Conservation (phyloP, 2,797 vertebrate species). For the Masticophis lateralis region DNA sequence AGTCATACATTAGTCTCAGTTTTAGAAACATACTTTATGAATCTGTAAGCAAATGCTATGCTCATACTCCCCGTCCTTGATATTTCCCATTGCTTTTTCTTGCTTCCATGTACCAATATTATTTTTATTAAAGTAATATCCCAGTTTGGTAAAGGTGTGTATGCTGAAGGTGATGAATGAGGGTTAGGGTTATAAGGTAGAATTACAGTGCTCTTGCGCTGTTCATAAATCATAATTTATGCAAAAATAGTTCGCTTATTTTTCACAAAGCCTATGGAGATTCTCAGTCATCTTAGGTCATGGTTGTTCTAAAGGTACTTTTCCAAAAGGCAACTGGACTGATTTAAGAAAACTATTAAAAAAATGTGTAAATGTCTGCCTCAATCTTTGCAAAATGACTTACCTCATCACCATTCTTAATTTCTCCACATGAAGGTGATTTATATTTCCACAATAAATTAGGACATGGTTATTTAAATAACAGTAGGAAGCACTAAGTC, state of each 20-base stretch:
- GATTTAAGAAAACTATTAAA: not conserved
- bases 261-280: too few species aligned
- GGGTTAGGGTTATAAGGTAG: not conserved
- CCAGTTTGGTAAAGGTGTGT: not conserved
- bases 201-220: not conserved
- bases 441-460: not conserved
- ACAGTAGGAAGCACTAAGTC: not conserved
- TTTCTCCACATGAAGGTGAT: not conserved
- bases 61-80: not conserved
- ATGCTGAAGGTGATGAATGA: not conserved
- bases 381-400: not conserved
- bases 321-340: too few species aligned
- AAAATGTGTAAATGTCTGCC: not conserved
- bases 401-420: not conserved
- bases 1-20: not conserved
- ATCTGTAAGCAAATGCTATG: not conserved
- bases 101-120: not conserved
- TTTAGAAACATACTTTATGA: not conserved
- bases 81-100: not conserved
- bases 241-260: too few species aligned
- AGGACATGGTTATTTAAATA: not conserved
- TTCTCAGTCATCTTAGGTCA: too few species aligned
- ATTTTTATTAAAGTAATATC: not conserved
- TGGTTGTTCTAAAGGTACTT: too few species aligned
- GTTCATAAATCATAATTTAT: not conserved